A percentile compares a stretch with the other conserved stretches of the same genome.
These are phyloP conservation scores for Sapajus apella DNA, from an alignment of 2,113 vertebrate species.

Conservation along the genomic window DNA sequence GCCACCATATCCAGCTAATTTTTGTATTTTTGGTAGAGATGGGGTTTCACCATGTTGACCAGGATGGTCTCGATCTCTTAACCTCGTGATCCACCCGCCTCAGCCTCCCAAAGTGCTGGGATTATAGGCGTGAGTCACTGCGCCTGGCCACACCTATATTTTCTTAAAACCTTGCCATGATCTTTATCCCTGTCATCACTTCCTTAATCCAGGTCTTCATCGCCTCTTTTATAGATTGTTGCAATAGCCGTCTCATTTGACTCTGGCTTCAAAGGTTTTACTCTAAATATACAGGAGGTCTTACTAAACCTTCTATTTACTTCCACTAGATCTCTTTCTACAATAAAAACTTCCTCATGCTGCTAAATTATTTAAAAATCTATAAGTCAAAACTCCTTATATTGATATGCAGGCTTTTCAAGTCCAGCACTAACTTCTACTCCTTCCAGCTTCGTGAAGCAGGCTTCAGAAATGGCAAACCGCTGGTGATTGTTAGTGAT, in stretches of 20 bases:
- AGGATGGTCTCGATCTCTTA: too few species aligned
- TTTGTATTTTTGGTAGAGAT: too few species aligned
- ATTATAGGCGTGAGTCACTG: too few species aligned
- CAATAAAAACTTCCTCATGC: not conserved
- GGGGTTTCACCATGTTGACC: too few species aligned
- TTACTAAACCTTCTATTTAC: not conserved
- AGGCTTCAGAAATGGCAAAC: not conserved
- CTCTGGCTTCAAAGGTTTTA: not conserved
- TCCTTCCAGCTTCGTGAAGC: too few species aligned
- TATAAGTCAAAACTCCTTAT: not conserved
- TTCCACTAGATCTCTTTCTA: not conserved
- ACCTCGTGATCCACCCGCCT: too few species aligned
- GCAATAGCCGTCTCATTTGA: not conserved
- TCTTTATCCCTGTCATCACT: not conserved
- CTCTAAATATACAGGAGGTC: not conserved
- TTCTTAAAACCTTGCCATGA: not conserved
- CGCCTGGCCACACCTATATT: not conserved
- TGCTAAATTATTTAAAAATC: not conserved
- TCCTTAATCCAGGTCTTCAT: not conserved
- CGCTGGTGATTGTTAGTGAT: not conserved
- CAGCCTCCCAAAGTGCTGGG: too few species aligned
- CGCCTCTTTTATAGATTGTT: not conserved
- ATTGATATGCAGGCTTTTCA: not conserved
- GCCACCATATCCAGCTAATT: too few species aligned
- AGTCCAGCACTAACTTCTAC: not conserved